A percentile compares a stretch with the other conserved stretches of the same genome.
phyloP scores from a whole-genome alignment of 2,113 vertebrate species.

The Xerus inauris region DNA sequence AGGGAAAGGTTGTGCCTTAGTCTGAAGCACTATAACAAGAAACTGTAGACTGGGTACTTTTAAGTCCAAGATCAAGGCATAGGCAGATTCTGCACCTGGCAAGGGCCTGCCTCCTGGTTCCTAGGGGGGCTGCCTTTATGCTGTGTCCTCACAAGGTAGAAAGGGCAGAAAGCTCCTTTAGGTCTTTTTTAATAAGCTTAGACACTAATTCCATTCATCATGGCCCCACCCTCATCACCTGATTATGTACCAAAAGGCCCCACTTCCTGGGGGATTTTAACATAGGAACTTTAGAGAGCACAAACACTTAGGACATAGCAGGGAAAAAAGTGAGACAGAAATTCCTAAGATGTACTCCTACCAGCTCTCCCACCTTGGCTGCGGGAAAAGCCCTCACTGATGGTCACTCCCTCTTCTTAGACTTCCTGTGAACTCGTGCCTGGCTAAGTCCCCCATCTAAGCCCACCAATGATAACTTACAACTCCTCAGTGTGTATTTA shows the following conservation, averaged over 20 bases:
- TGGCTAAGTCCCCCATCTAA: background rate
- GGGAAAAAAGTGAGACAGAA: too few relatives aligned
- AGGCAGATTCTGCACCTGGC: background rate
- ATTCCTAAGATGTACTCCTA: background rate
- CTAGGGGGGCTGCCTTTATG: background rate
- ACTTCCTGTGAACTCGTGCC: background rate
- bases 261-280: background rate
- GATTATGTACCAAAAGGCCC: background rate
- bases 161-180: background rate
- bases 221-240: background rate
- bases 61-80: background rate
- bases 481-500: background rate
- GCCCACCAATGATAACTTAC: background rate
- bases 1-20: background rate
- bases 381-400: background rate
- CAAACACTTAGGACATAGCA: background rate
- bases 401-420: background rate
- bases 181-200: background rate
- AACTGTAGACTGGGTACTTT: background rate
- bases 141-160: background rate
- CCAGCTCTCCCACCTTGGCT: too few relatives aligned
- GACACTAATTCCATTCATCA: background rate
- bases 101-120: background rate
- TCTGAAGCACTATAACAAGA: background rate
- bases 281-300: background rate